Percentiles rank a stretch among this genome's conserved stretches.
Evolutionary conservation across 2,888 invertebrate species (phyloP).

Genomic region (Boloria euphrosyne): DNA sequence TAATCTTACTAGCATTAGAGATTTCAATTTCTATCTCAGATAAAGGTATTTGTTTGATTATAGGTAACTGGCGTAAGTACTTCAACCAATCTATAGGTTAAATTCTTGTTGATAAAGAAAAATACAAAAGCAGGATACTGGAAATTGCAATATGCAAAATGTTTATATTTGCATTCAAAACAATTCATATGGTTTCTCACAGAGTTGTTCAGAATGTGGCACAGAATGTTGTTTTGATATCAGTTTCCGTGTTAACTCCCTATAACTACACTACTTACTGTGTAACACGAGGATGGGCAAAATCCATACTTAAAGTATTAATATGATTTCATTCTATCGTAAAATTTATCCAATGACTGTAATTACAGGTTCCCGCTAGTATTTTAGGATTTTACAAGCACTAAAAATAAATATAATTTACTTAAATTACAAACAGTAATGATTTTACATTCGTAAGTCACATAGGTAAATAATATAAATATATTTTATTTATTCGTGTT

Average conservation of each 20-base stretch:
- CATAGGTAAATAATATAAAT: too few relatives aligned
- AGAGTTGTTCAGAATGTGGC: slow-evolving; percentile 15
- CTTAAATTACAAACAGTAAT: too few relatives aligned
- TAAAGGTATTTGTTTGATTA: too few relatives aligned
- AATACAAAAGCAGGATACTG: slow-evolving; percentile 5
- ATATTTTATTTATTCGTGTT: too few relatives aligned
- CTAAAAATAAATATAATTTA: too few relatives aligned
- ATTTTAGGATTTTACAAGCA: too few relatives aligned
- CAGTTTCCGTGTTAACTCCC: slow-evolving; percentile 20
- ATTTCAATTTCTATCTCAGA: too few relatives aligned
- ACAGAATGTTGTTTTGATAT: slow-evolving; percentile 28
- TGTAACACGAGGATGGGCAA: slow-evolving; percentile 5
- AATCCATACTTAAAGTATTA: neutral
- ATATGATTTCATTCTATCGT: neutral
- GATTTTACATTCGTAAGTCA: too few relatives aligned
- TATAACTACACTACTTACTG: neutral
- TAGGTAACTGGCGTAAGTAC: neutral
- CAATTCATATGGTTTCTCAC: slow-evolving; percentile 29
- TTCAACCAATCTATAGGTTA: neutral
- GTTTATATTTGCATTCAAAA: slow-evolving; percentile 22
- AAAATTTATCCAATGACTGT: too few relatives aligned
- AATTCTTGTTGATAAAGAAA: neutral
- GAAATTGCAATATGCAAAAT: slow-evolving; percentile 26
- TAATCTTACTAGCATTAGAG: too few relatives aligned
- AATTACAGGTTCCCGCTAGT: too few relatives aligned